Conservation (phyloP, 2,797 vertebrate species). For the Eulemur mongoz region DNA sequence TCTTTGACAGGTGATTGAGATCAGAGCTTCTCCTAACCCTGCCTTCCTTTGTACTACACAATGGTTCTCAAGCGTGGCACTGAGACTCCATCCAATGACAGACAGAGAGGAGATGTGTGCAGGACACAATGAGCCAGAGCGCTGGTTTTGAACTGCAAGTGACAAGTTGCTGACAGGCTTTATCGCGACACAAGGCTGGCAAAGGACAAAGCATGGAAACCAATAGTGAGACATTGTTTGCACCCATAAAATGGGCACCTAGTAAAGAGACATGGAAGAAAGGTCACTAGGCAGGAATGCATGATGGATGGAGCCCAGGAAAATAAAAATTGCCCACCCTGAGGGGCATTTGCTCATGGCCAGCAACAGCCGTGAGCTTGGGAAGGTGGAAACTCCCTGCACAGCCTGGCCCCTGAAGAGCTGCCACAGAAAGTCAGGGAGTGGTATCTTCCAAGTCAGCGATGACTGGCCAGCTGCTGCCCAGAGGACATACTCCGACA, state of each 20-base stretch:
- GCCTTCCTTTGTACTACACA: not conserved
- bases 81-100: not conserved
- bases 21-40: not conserved
- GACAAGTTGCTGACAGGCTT: not conserved
- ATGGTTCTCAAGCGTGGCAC: not conserved
- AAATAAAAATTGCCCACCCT: not conserved
- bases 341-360: not conserved
- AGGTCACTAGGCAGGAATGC: not conserved
- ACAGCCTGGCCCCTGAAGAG: not conserved
- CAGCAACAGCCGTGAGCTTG: not conserved
- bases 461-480: not conserved
- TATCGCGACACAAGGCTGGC: not conserved
- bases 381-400: not conserved
- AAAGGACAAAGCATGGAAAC: not conserved
- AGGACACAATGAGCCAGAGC: not conserved
- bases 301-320: not conserved
- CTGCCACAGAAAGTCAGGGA: not conserved
- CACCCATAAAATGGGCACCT: not conserved
- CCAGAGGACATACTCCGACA: fast-evolving
- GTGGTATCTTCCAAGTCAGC: fast-evolving
- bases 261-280: not conserved
- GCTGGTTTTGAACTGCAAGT: not conserved
- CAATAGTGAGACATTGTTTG: not conserved
- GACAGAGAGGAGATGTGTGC: not conserved
- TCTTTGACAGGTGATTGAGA: not conserved